Evolutionary conservation across 2,797 vertebrate species (phyloP).

Genomic region (Gallinago nigripennis): DNA sequence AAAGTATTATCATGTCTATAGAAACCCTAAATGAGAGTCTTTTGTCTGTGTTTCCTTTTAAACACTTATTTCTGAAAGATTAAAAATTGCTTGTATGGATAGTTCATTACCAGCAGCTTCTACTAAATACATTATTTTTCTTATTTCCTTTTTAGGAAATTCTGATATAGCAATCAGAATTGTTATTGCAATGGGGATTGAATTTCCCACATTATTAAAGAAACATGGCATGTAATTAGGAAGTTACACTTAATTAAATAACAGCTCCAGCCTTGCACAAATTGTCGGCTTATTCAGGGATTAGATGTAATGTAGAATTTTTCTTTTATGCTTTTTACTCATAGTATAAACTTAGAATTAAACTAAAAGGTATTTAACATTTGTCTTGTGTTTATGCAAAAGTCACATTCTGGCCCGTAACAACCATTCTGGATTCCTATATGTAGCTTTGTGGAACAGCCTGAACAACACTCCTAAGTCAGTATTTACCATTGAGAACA

Average conservation of each 20-base stretch:
- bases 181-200: not conserved
- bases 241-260: not conserved
- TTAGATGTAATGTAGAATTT: not conserved
- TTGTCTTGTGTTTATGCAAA: not conserved
- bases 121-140: not conserved
- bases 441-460: not conserved
- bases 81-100: not conserved
- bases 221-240: not conserved
- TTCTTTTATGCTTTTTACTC: not conserved
- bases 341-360: not conserved
- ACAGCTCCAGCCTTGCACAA: not conserved
- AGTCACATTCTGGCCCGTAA: not conserved
- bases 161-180: not conserved
- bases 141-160: not conserved
- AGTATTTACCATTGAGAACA: not conserved
- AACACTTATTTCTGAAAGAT: not conserved
- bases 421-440: not conserved
- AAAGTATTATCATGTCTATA: not conserved
- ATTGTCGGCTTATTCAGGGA: not conserved
- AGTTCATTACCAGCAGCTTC: not conserved
- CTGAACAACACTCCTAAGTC: not conserved
- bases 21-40: fast-evolving
- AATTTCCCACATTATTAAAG: not conserved
- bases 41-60: not conserved
- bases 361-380: not conserved